Conservation (phyloP, 2,797 vertebrate genomes). For the Bradypodion pumilum region DNA sequence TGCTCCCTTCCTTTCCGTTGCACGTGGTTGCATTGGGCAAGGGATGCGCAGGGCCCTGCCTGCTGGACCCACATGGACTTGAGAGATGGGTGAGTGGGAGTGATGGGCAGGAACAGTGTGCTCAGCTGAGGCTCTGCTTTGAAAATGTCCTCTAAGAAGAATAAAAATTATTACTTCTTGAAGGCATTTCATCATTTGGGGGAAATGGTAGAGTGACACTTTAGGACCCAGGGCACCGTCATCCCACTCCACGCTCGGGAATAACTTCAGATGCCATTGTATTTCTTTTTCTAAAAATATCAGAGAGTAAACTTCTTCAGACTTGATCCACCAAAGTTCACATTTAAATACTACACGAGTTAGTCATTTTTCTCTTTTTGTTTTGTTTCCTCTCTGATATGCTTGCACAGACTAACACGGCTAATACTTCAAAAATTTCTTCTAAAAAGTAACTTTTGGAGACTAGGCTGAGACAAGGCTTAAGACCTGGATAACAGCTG, state of each 20-base stretch:
- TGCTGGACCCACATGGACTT: neutral
- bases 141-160: neutral
- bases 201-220: neutral
- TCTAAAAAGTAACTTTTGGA: neutral
- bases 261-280: neutral
- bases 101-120: neutral
- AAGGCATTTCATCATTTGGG: neutral
- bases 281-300: neutral
- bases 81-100: neutral
- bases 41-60: neutral
- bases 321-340: no score
- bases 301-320: no score
- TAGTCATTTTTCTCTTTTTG: no score
- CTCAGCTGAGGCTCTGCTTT: neutral
- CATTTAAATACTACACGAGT: no score
- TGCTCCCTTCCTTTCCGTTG: neutral
- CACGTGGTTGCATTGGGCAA: slow-evolving; percentile 52
- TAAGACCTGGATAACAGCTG: neutral
- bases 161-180: neutral
- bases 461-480: neutral
- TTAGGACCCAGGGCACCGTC: neutral
- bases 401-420: no score
- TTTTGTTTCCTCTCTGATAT: no score
- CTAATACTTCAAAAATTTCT: no score
- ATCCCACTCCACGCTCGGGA: neutral